Base-by-base conservation (phyloP, 1,140 invertebrate genomes). In the Globodera rostochiensis region DNA sequence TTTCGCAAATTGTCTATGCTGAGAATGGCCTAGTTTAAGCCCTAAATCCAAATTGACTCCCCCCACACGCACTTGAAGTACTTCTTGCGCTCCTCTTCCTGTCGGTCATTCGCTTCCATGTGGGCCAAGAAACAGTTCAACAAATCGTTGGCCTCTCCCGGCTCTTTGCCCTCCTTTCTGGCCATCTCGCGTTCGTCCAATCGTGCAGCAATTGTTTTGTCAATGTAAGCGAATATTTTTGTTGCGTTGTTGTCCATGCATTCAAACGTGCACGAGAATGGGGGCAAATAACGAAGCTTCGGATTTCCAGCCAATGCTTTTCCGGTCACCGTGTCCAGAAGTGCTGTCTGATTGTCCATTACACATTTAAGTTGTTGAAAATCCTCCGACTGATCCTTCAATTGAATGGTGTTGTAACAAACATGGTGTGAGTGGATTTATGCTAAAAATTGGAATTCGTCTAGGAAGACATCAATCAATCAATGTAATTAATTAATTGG, bases 271-370 rank as follows among this genome's bases (percentile, higher is more conserved):
- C 45, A 19, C 50, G n/a, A 74, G 50, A 81, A 81, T 15, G 75
- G 50, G 46, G 80, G 74, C 8, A 81, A 76, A 49, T 81, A 45
- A 49, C 80, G 66, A 36, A 81, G 73, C 49, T 36, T 69, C n/a
- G 80, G 80, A 53, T 49, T 47, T 70, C 71, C 53, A 53, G 79
- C 46, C 77, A 81, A 60, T 25, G 64, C 45, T 53, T 21, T 81
- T 64, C 53, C 66, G 57, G 57, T 36, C 47, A 76, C 45, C 21
- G 45, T 64, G 47, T 25, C 25, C n/a, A 64, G 77, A 21, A 15
- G 57, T 9, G 70, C n/a, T 36, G 57, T 77, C 53, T 69, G 73
- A 15, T 79, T 25, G 6, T 76, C 80, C 69, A 76, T 47, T 13
- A 8, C 46, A 45, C 25, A 36, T 70, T 76, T 81, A n/a, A 81